Evolutionary conservation across 2,888 invertebrate genomes (phyloP).

Genomic region (Stenodema calcarata): DNA sequence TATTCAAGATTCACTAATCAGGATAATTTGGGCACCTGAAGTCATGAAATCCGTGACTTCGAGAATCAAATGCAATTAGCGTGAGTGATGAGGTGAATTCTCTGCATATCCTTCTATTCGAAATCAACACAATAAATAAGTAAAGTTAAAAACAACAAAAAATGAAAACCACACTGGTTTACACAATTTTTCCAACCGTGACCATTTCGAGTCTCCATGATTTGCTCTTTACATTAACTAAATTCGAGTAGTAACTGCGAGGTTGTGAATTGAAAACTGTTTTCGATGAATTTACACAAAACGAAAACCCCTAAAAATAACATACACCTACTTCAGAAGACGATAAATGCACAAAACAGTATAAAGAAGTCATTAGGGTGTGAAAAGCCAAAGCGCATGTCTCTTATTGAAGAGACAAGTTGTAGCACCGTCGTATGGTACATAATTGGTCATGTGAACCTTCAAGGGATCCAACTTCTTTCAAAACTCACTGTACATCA

Average conservation of each 20-base stretch:
- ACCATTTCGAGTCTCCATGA: no score
- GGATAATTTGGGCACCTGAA: no score
- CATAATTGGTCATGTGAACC: neutral
- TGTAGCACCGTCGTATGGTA: neutral
- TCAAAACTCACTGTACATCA: no score
- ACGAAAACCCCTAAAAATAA: neutral
- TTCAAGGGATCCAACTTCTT: no score
- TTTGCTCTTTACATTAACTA: neutral
- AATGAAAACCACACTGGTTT: neutral
- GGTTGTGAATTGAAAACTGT: neutral
- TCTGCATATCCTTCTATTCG: no score
- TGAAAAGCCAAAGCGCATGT: neutral
- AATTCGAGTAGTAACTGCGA: neutral
- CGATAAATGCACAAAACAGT: neutral
- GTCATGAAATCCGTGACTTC: no score
- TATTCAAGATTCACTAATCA: no score
- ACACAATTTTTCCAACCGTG: neutral
- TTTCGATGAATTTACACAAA: neutral
- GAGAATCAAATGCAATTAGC: no score
- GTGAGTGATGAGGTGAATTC: no score
- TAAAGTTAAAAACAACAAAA: neutral
- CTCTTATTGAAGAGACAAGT: neutral
- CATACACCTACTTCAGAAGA: neutral
- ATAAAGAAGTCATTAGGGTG: neutral
- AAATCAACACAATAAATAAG: neutral